Evolutionary conservation across 2,888 invertebrate species (phyloP).

Genomic region (Drosophila buzzatii): DNA sequence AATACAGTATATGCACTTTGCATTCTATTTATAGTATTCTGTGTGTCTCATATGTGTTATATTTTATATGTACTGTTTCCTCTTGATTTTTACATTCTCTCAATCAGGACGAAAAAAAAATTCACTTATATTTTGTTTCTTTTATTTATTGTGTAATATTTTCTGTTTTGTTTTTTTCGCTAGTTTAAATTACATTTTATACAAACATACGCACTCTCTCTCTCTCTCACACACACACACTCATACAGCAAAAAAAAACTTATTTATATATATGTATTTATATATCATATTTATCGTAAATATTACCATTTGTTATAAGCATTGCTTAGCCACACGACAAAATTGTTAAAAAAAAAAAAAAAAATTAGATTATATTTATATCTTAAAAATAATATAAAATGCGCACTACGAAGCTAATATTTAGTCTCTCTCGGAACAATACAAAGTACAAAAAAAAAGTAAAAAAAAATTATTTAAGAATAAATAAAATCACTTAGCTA

Average conservation of each 20-base stretch:
- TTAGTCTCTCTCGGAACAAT: constrained; percentile 75
- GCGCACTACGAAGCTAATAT: constrained; percentile 67
- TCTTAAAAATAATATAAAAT: constrained; percentile 61
- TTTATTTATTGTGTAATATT: constrained; percentile 2
- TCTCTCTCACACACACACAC: constrained; percentile 19
- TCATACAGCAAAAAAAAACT: constrained; percentile 51
- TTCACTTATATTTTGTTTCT: constrained; percentile 50
- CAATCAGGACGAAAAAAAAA: constrained; percentile 60
- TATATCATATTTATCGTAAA: constrained; percentile 57
- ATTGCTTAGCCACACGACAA: constrained; percentile 59
- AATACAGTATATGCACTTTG: constrained; percentile 65
- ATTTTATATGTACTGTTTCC: constrained; percentile 33
- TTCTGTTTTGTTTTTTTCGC: constrained; percentile 43
- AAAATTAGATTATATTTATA: constrained; percentile 7
- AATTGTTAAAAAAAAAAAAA: constrained; percentile 27
- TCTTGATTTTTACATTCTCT: constrained; percentile 34
- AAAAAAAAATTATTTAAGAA: constrained; percentile 32
- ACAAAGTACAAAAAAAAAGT: constrained; percentile 37
- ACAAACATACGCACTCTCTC: constrained; percentile 42
- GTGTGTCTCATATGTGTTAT: constrained; percentile 44
- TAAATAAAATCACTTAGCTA: constrained; percentile 73
- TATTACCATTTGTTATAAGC: constrained; percentile 63
- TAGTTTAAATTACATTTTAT: constrained; percentile 79
- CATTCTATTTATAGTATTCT: constrained; percentile 59
- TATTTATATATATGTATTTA: constrained; percentile 45